Conservation (phyloP, 2,797 vertebrate species). For the Pampus argenteus region DNA sequence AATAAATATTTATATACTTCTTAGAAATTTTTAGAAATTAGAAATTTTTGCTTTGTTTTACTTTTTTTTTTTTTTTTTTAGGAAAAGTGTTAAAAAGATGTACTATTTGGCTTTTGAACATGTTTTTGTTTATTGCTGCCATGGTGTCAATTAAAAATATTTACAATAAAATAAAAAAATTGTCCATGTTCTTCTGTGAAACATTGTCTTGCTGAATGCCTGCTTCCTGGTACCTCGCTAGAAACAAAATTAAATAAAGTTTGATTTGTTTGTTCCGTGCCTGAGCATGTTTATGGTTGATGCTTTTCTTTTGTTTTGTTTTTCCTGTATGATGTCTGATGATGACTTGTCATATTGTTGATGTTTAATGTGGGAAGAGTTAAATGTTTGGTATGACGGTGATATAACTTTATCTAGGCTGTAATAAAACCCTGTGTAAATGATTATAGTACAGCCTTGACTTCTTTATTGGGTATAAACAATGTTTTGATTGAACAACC, state of each 20-base stretch:
- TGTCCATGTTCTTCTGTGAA: background rate
- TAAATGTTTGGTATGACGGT: background rate
- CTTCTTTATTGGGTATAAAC: conserved; percentile 24
- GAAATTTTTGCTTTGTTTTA: too few species aligned
- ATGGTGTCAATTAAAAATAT: background rate
- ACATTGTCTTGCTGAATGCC: background rate
- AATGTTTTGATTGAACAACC: conserved; percentile 25
- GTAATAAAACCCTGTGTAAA: conserved; percentile 23
- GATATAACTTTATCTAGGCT: conserved; percentile 1
- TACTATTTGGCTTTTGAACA: too few species aligned
- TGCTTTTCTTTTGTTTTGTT: background rate
- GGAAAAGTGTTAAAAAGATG: too few species aligned
- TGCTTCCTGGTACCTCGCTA: background rate
- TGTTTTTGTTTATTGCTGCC: too few species aligned
- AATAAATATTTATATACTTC: too few species aligned
- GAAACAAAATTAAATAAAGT: background rate
- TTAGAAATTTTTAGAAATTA: too few species aligned
- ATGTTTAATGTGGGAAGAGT: background rate
- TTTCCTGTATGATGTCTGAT: too few species aligned
- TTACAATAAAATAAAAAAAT: background rate
- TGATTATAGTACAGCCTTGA: background rate
- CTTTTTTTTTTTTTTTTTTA: too few species aligned
- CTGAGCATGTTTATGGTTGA: too few species aligned
- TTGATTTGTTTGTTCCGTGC: too few species aligned
- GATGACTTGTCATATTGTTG: too few species aligned